Conservation (phyloP, 2,888 invertebrate genomes). For the Yponomeuta evonymella region DNA sequence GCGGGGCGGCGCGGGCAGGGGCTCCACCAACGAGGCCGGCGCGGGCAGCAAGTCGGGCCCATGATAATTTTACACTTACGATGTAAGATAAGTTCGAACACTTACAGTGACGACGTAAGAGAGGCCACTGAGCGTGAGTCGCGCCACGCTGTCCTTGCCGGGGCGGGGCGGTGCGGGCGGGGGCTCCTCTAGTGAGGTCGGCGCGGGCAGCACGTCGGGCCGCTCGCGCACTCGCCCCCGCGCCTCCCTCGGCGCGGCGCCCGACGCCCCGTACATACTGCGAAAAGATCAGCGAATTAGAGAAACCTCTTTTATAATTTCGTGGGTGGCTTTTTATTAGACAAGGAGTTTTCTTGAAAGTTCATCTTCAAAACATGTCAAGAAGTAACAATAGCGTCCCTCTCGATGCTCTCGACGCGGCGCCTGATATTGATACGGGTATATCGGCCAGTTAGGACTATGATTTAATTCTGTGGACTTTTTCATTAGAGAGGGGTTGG, state of each 20-base stretch:
- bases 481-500: too few species aligned
- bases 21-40: constrained; percentile 55
- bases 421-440: too few species aligned
- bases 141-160: constrained; percentile 87
- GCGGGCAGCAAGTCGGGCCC: constrained; percentile 66
- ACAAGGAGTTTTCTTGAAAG: too few species aligned
- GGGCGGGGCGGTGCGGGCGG: constrained; percentile 54
- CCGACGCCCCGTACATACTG: constrained; percentile 73
- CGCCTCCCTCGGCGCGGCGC: constrained; percentile 71
- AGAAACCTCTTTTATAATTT: too few species aligned
- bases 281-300: constrained; percentile 11
- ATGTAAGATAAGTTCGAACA: constrained; percentile 24
- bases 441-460: too few species aligned
- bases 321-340: too few species aligned
- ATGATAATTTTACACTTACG: too few species aligned
- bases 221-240: constrained; percentile 68
- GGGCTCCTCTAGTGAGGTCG: constrained; percentile 52
- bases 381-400: too few species aligned
- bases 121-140: constrained; percentile 87
- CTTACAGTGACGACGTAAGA: constrained; percentile 87
- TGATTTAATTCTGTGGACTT: too few species aligned
- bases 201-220: constrained; percentile 67
- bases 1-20: constrained; percentile 51
- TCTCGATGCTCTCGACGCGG: too few species aligned
- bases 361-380: too few species aligned